Evolutionary conservation across 2,888 invertebrate genomes (phyloP).

Genomic region (Spicauda simplicius): DNA sequence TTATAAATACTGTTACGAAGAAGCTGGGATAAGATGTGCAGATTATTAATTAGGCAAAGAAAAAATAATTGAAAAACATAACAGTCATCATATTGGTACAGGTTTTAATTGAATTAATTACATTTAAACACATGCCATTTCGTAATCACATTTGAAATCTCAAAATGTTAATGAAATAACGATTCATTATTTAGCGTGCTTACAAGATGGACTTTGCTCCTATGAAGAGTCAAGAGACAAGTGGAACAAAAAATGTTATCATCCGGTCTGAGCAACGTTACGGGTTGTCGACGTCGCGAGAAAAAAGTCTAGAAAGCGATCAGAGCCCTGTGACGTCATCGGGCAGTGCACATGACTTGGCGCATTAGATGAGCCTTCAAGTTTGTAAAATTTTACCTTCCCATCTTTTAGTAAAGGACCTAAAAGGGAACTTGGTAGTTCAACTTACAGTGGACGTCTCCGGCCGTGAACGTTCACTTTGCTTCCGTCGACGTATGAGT

Average conservation of each 20-base stretch:
- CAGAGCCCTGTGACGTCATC: conserved; percentile 51
- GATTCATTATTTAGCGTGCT: background rate
- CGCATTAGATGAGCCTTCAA: conserved; percentile 44
- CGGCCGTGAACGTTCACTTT: conserved; percentile 58
- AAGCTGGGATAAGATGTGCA: no score
- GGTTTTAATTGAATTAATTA: background rate
- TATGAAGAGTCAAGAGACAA: conserved; percentile 12
- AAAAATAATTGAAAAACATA: no score
- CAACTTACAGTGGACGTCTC: conserved; percentile 54
- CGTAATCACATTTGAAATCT: conserved; percentile 6
- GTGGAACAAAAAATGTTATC: conserved; percentile 44
- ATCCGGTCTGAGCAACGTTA: conserved; percentile 52
- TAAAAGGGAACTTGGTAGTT: conserved; percentile 46
- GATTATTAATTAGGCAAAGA: no score
- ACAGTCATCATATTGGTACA: background rate
- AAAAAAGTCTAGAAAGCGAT: conserved; percentile 47
- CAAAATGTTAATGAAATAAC: background rate
- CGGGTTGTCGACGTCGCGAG: conserved; percentile 42
- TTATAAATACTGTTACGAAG: no score
- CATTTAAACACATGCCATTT: background rate
- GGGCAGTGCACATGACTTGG: conserved; percentile 40
- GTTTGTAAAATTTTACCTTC: conserved; percentile 43
- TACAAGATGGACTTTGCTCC: conserved; percentile 12
- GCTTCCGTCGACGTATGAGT: conserved; percentile 65
- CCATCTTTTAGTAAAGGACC: conserved; percentile 39